A percentile compares a stretch with the other conserved stretches of the same genome.
Evolutionary conservation across 2,888 invertebrate species (phyloP).

Genomic region (Craniophora ligustri): DNA sequence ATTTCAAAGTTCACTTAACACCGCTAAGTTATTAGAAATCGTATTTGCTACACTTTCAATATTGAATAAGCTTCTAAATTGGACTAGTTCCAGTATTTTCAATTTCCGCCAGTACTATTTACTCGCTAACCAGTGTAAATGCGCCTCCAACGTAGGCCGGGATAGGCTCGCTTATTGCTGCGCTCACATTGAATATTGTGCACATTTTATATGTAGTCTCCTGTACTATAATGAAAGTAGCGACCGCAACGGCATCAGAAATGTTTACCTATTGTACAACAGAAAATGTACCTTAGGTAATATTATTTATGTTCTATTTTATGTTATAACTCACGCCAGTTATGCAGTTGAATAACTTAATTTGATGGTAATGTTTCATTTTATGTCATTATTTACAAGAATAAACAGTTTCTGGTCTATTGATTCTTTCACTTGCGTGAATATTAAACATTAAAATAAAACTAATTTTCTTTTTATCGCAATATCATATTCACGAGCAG

Average conservation of each 20-base stretch:
- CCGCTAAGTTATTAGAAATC: too few species aligned
- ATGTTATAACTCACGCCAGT: conserved; percentile 11
- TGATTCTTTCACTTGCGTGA: too few species aligned
- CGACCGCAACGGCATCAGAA: conserved; percentile 20
- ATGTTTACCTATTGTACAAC: conserved; percentile 21
- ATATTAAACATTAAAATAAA: too few species aligned
- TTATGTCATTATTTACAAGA: too few species aligned
- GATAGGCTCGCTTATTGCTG: conserved; percentile 35
- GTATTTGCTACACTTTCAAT: not conserved
- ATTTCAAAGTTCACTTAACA: too few species aligned
- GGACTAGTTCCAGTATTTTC: not conserved
- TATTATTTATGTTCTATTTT: conserved; percentile 18
- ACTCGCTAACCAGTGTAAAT: conserved; percentile 12
- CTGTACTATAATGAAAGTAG: conserved; percentile 29
- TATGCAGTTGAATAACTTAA: conserved; percentile 22
- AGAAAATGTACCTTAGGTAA: conserved; percentile 21
- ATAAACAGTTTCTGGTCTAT: too few species aligned
- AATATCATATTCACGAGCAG: too few species aligned
- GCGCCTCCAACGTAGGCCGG: conserved; percentile 1
- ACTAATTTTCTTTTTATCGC: too few species aligned
- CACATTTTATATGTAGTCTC: conserved; percentile 43
- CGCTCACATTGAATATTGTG: conserved; percentile 28
- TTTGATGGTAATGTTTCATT: too few species aligned
- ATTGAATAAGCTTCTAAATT: not conserved
- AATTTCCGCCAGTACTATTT: not conserved